A percentile compares a stretch with the other conserved stretches of the same genome.
Conservation (phyloP, 1,140 invertebrate species). For the Archivesica marissinica region DNA sequence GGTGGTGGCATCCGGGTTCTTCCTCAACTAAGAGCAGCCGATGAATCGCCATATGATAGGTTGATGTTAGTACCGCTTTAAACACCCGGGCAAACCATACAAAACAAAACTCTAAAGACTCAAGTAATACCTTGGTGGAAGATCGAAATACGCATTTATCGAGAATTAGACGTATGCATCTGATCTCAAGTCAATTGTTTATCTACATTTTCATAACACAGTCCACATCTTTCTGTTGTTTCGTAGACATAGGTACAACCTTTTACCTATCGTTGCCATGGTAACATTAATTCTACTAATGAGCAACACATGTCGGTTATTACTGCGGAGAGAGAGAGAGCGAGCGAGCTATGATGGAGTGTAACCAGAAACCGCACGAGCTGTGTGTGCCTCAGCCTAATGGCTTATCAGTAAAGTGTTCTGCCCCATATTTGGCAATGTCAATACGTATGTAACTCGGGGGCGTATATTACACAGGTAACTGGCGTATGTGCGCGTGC, state of each 20-base stretch:
- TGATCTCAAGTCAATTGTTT: neutral
- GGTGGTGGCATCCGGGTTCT: no score
- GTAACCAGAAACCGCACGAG: slow-evolving; percentile 32
- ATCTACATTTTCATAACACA: neutral
- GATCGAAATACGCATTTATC: no score
- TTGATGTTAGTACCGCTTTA: no score
- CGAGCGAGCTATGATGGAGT: neutral
- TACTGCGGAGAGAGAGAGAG: slow-evolving; percentile 12
- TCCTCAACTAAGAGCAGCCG: no score
- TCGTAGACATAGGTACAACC: neutral
- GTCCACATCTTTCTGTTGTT: slow-evolving; percentile 8
- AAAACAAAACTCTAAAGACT: no score
- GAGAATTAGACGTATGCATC: no score
- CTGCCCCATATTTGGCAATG: slow-evolving; percentile 49
- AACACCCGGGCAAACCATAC: no score
- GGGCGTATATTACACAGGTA: slow-evolving; percentile 26
- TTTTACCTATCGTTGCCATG: slow-evolving; percentile 38
- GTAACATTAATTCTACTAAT: slow-evolving; percentile 22
- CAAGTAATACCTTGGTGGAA: no score
- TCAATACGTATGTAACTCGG: slow-evolving; percentile 14
- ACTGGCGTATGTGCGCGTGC: no score
- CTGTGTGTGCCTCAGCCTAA: neutral
- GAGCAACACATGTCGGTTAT: slow-evolving; percentile 34
- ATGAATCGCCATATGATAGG: no score
- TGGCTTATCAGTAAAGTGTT: neutral